A percentile compares a stretch with the other conserved stretches of the same genome.
Conservation (phyloP, 2,113 vertebrate genomes). For the Egretta garzetta region DNA sequence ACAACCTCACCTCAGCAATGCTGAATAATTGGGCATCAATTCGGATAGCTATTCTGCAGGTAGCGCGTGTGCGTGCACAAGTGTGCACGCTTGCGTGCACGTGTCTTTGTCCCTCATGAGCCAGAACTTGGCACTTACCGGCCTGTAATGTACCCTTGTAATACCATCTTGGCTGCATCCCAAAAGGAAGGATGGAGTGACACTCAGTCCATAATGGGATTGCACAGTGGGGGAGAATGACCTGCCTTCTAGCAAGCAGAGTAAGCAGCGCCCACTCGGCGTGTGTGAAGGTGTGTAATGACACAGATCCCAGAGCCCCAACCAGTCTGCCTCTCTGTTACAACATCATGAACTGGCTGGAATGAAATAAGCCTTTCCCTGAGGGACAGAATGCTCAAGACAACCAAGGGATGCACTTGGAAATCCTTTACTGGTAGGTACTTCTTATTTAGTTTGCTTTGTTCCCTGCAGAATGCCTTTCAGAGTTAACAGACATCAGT, state of each 20-base stretch:
- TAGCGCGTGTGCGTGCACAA: fast-evolving
- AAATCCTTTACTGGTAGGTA: conserved; percentile 51
- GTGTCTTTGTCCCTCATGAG: not conserved
- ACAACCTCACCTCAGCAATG: not conserved
- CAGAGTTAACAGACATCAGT: conserved; percentile 26
- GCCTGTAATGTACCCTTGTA: not conserved
- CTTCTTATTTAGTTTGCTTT: not conserved
- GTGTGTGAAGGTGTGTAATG: conserved; percentile 8
- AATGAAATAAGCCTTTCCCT: conserved; percentile 20
- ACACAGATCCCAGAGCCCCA: not conserved
- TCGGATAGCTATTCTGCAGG: not conserved
- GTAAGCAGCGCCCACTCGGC: conserved; percentile 17
- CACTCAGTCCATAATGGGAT: conserved; percentile 72
- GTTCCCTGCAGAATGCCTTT: not conserved
- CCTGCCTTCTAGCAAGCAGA: conserved; percentile 52
- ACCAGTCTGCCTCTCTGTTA: not conserved
- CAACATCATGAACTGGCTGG: not conserved
- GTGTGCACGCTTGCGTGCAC: fast-evolving
- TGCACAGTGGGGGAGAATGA: conserved; percentile 64
- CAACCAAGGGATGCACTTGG: not conserved
- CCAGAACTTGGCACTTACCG: not conserved
- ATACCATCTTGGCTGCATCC: conserved; percentile 55
- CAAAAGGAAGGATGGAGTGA: conserved; percentile 57
- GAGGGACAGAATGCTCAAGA: conserved; percentile 38
- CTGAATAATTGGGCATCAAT: not conserved